Base-by-base conservation (phyloP, 2,888 invertebrate species). In the Zhengitettix transpicula region DNA sequence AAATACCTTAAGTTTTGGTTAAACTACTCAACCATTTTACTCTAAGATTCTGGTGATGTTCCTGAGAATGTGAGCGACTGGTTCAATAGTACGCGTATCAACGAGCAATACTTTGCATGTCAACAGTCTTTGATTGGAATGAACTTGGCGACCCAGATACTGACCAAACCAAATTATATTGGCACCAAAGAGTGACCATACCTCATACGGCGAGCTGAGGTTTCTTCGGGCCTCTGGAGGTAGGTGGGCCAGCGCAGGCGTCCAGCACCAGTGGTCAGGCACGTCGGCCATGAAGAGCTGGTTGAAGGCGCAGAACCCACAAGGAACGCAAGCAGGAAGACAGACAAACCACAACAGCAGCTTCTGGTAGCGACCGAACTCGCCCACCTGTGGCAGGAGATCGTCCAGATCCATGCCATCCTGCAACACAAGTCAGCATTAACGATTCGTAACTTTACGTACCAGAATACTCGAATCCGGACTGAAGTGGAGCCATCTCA, bases 241-340 rank as follows among this genome's bases (percentile, higher is more conserved):
- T 56, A 85, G 71, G 66, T 67, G 55, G 65, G 71, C 68, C 60
- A 91, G 73, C 65, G 83, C 82, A 0, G 88, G 86, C 40, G 89
- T 80, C 10, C 64, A 58, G 70, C 93, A 94, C 89, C 92, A 92
- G 74, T 92, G 87, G 53, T 85, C 83, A 0, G 93, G 93, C 44
- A 84, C 82, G 67, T 90, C 87, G 8, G 91, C 83, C 88, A 94
- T 91, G 74, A 95, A 94, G 47, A 94, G 79, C 74, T 93, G 93
- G 75, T 91, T 93, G 74, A 94, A 92, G 8, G 92, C 92, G 72
- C 90, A 88, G 74, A 91, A 93, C 42, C 91, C 92, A 68, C 92
- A 91, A 0, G 93, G 90, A 66, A 94, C 81, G 69, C 92, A 90
- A 5, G 93, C 90, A 15, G 93, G 89, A 63, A 93, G 75, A 68